Conservation (phyloP, 2,113 vertebrate genomes). For the Piaya cayana region DNA sequence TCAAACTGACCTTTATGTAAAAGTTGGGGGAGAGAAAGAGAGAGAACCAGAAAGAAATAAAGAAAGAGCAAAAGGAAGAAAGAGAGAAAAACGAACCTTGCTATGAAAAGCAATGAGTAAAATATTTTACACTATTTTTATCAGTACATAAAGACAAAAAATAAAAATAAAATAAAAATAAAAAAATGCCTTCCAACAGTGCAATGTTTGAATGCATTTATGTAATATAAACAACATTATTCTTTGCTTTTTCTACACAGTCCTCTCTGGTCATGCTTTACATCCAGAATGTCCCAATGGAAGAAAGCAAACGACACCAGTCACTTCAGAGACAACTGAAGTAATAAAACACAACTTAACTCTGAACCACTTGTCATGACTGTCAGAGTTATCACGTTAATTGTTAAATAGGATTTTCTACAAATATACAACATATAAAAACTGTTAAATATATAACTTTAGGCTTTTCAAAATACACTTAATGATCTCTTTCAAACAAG, state of each 20-base stretch:
- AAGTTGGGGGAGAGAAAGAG: background rate
- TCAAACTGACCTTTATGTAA: background rate
- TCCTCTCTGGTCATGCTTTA: slow-evolving; percentile 79
- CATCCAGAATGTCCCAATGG: slow-evolving; percentile 76
- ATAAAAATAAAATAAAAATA: slow-evolving; percentile 63
- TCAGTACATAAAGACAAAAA: slow-evolving; percentile 77
- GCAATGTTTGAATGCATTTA: slow-evolving; percentile 65
- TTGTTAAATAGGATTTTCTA: slow-evolving; percentile 99
- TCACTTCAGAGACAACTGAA: slow-evolving; percentile 88
- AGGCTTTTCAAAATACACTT: slow-evolving; percentile 99
- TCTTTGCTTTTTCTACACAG: slow-evolving; percentile 80
- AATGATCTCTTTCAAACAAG: slow-evolving; percentile 92
- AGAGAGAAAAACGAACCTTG: background rate
- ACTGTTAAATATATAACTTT: slow-evolving; percentile 99
- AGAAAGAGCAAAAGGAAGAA: background rate
- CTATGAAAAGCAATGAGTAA: slow-evolving; percentile 72
- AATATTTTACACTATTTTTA: slow-evolving; percentile 82
- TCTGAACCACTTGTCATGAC: slow-evolving; percentile 79
- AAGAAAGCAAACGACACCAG: slow-evolving; percentile 80
- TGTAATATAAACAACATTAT: slow-evolving; percentile 82
- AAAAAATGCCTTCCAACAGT: slow-evolving; percentile 72
- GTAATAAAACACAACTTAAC: slow-evolving; percentile 85
- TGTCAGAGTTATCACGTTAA: slow-evolving; percentile 87
- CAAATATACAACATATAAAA: slow-evolving; percentile 99
- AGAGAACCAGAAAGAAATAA: background rate